Conservation (phyloP, 2,888 invertebrate genomes). For the Blastobasis lacticolella region DNA sequence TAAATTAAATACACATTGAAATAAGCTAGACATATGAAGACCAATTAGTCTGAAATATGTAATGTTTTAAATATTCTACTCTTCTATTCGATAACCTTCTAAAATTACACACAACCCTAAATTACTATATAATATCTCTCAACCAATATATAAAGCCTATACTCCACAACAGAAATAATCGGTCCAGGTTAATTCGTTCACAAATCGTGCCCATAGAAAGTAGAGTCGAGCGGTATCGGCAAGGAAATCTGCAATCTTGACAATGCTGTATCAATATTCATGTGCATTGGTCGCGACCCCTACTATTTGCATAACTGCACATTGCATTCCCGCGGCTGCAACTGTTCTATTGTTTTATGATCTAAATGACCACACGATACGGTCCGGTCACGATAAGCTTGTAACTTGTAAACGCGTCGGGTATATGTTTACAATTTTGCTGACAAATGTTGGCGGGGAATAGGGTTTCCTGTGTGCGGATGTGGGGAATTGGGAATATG, state of each 20-base stretch:
- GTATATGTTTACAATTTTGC: constrained; percentile 33
- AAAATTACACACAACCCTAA: too few relatives aligned
- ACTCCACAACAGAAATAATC: constrained; percentile 30
- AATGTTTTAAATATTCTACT: too few relatives aligned
- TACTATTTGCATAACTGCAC: constrained; percentile 70
- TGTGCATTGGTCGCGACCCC: constrained; percentile 67
- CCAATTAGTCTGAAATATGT: too few relatives aligned
- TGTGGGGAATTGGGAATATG: too few relatives aligned
- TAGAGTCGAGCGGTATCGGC: constrained; percentile 53
- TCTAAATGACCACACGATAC: constrained; percentile 70
- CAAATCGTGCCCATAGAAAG: constrained; percentile 59
- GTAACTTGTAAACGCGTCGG: constrained; percentile 38
- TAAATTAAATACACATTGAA: too few relatives aligned
- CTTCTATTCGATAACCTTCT: too few relatives aligned
- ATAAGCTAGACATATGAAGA: too few relatives aligned
- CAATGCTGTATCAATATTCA: constrained; percentile 73
- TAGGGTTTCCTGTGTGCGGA: not conserved
- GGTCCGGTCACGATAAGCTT: constrained; percentile 65
- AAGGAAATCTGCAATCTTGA: constrained; percentile 62
- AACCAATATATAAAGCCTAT: too few relatives aligned
- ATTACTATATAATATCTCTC: too few relatives aligned
- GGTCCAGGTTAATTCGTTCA: constrained; percentile 53
- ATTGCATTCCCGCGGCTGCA: constrained; percentile 63
- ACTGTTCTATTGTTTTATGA: constrained; percentile 73
- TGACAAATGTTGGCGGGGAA: constrained; percentile 24